Conservation (phyloP, 2,888 invertebrate species). For the Agriopis marginaria region DNA sequence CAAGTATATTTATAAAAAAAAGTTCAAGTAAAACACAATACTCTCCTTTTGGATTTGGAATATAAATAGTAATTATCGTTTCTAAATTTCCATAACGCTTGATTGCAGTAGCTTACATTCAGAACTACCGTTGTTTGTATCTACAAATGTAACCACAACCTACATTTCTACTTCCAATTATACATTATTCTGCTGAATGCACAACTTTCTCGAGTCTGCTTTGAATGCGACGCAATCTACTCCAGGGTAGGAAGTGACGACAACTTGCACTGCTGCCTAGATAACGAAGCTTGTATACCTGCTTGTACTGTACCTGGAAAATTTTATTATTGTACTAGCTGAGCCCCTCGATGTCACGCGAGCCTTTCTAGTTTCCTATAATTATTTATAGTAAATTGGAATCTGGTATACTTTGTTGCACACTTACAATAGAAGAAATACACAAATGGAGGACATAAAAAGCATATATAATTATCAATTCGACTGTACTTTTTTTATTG, state of each 20-base stretch:
- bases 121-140: background rate
- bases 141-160: background rate
- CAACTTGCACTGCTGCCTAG: conserved; percentile 38
- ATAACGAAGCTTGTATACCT: conserved; percentile 39
- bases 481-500: too few species aligned
- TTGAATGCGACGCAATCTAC: conserved; percentile 42
- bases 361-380: background rate
- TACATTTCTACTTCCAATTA: conserved; percentile 18
- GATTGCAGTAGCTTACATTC: background rate
- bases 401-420: background rate
- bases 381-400: background rate
- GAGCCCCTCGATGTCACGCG: background rate
- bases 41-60: too few species aligned
- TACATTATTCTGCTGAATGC: conserved; percentile 23
- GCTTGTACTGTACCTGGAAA: background rate
- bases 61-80: background rate
- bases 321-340: background rate
- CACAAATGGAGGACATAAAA: too few species aligned
- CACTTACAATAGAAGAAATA: too few species aligned
- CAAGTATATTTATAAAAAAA: too few species aligned
- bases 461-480: too few species aligned
- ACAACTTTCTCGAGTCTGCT: conserved; percentile 36
- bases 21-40: too few species aligned
- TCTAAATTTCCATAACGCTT: background rate
- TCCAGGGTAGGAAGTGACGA: conserved; percentile 43